Evolutionary conservation across 2,113 vertebrate species (phyloP), one percentile per base, ranked within the genome.

Genomic region (Amazona guildingii): DNA sequence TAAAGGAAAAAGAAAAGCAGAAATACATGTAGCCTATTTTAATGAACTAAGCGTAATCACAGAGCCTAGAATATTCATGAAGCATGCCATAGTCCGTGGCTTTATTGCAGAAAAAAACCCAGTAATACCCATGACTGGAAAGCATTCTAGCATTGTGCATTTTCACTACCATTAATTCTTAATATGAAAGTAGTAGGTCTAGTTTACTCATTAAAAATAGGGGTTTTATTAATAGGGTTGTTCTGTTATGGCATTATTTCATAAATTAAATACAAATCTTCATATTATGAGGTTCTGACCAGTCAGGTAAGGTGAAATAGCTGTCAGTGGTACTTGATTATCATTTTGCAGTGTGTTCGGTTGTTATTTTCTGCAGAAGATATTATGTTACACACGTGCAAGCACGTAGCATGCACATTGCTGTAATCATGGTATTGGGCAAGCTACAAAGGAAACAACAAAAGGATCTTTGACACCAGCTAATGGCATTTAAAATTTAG

Each of bases 401-500:
- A 55, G 31, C 62, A 28, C 35, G 17, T 44, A 68, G 46, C 64
- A 46, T 15, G 8, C 18, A 0, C 2, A 0, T 61, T 90, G 52
- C 63, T 67, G 39, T 63, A 63, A 35, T 81, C 61, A 23, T 0
- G 0, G 59, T 31, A 46, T 33, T 91, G 77, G 80, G 67, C 44
- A 61, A 63, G n/a, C 52, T 92, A 74, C 79, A 92, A 74, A 77
- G 70, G n/a, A 80, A 92, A 86, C 46, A 86, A 81, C 37, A 64
- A 79, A 87, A 87, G 27, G 41, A 44, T 84, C 5, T 1, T 35
- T 91, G 72, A 37, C 72, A 35, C 17, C 41, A 48, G 31, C 39
- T 87, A 72, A 92, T 64, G 73, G 43, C 73, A 91, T 89, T 84
- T 89, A 91, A 84, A 91, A 91, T 87, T 76, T 85, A 91, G 52